Percentiles rank a stretch among this genome's conserved stretches.
Conservation (phyloP, 1,140 invertebrate genomes). For the Procambarus clarkii region DNA sequence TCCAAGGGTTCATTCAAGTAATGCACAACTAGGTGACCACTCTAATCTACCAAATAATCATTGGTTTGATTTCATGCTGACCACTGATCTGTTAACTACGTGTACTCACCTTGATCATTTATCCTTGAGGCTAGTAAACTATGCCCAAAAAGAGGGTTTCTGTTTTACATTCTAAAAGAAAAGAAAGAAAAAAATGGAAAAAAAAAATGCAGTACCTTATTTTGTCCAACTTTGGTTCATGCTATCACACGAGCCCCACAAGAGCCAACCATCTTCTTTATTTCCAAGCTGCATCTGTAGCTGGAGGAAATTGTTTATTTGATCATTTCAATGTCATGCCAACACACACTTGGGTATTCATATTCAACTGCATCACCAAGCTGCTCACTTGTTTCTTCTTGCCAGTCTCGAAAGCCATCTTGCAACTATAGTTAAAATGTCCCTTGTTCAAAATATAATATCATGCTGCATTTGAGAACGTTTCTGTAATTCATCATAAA, state of each 20-base stretch:
- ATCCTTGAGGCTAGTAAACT: slow-evolving; percentile 14
- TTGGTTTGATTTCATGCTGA: slow-evolving; percentile 35
- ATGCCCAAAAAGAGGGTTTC: neutral
- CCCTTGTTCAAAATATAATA: neutral
- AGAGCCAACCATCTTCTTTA: slow-evolving; percentile 28
- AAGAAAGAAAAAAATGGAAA: neutral
- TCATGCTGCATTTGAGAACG: neutral
- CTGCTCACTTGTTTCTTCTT: neutral
- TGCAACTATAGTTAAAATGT: neutral
- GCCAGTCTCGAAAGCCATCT: neutral
- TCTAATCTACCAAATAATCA: slow-evolving; percentile 26
- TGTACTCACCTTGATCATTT: slow-evolving; percentile 32
- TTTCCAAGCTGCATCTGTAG: slow-evolving; percentile 18
- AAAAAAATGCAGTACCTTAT: slow-evolving; percentile 13
- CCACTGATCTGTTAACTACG: slow-evolving; percentile 36
- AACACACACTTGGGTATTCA: slow-evolving; percentile 29
- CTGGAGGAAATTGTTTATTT: slow-evolving; percentile 30
- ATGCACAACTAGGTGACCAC: slow-evolving; percentile 18
- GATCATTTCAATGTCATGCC: slow-evolving; percentile 23
- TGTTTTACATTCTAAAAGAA: neutral
- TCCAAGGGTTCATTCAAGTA: slow-evolving; percentile 50
- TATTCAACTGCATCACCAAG: neutral
- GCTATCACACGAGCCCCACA: slow-evolving; percentile 61
- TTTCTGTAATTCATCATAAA: slow-evolving; percentile 32
- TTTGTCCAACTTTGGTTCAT: slow-evolving; percentile 60